Percentiles rank a stretch among this genome's conserved stretches.
phyloP scores from a whole-genome alignment of 2,113 vertebrate species.

The Acanthisitta chloris region DNA sequence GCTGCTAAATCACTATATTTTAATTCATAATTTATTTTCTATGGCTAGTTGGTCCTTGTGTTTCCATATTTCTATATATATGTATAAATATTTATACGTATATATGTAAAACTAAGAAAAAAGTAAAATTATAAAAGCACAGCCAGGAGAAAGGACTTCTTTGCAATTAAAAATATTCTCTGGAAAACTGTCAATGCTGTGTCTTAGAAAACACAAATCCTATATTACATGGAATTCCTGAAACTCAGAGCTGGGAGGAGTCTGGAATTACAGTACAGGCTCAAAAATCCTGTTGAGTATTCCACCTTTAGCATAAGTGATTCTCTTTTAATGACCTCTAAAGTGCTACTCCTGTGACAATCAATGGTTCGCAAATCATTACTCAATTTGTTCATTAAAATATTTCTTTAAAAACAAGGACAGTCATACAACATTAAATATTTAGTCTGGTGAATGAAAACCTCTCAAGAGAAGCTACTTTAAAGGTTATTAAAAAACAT shows the following conservation, averaged over 20 bases:
- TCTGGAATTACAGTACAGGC: neutral
- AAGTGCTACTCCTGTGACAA: neutral
- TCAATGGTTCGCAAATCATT: neutral
- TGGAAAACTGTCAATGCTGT: neutral
- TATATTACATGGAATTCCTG: neutral
- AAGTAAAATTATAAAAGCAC: neutral
- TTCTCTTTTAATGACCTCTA: neutral
- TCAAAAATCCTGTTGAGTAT: neutral
- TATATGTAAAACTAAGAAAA: neutral
- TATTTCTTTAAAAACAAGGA: neutral
- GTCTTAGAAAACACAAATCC: neutral
- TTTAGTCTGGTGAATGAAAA: neutral
- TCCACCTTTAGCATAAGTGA: neutral
- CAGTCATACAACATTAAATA: neutral
- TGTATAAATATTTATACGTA: neutral
- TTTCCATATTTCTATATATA: neutral
- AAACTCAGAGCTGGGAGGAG: neutral
- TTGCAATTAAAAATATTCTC: neutral
- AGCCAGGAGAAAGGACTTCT: neutral
- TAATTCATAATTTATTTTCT: neutral
- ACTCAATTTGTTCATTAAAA: neutral
- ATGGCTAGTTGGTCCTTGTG: neutral
- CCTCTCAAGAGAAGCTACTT: neutral
- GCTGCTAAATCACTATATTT: neutral
- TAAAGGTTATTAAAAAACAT: neutral